phyloP scores from a whole-genome alignment of 2,797 vertebrate genomes.

The Tapirus indicus region DNA sequence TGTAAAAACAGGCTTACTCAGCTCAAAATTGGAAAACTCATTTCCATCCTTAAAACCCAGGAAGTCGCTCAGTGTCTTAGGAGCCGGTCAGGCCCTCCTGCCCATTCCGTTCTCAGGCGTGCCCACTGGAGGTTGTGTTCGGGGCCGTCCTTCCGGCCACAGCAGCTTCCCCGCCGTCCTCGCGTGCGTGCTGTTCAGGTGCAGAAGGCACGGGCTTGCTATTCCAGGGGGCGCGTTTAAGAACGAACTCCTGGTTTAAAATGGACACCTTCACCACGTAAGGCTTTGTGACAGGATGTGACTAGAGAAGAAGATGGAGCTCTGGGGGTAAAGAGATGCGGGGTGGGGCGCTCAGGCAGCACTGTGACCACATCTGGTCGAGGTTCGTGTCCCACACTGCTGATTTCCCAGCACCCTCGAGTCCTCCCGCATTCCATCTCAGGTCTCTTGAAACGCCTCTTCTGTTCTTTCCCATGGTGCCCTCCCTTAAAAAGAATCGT shows the following conservation, averaged over 20 bases:
- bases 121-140: neutral
- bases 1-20: neutral
- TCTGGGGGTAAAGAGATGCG: neutral
- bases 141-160: no score
- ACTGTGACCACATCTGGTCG: neutral
- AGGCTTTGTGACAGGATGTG: no score
- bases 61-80: neutral
- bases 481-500: neutral
- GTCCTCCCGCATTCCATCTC: neutral
- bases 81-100: fast-evolving
- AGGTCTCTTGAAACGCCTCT: neutral
- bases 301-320: fast-evolving
- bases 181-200: neutral
- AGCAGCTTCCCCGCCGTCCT: neutral
- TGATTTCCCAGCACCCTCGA: no score
- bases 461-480: neutral
- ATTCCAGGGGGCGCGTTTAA: fast-evolving
- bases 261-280: neutral
- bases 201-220: no score
- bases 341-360: neutral
- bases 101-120: neutral
- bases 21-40: neutral
- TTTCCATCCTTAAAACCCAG: neutral
- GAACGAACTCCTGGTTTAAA: neutral
- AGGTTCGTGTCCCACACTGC: no score